Evolutionary conservation across 1,140 invertebrate species (phyloP).

Genomic region (Brachionus rubens): DNA sequence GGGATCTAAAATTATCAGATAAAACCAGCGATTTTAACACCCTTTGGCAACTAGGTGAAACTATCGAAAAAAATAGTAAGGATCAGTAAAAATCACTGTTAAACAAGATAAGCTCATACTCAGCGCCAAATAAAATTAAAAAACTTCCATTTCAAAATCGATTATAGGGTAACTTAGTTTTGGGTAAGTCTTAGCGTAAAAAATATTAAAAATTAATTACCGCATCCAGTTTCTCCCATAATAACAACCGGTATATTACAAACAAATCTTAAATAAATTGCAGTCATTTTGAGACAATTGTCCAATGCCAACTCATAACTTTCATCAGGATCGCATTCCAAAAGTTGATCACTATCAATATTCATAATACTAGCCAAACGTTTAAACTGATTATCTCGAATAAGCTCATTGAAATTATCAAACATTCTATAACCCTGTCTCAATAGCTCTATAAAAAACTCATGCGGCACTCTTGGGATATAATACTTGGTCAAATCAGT

Average conservation of each 20-base stretch:
- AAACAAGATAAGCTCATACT: no score
- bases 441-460: constrained; percentile 20
- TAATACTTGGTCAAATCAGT: not conserved
- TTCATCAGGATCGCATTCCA: not conserved
- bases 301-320: constrained; percentile 54
- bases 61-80: no score
- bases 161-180: no score
- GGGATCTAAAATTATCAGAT: no score
- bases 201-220: constrained; percentile 49
- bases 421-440: not conserved
- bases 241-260: constrained; percentile 57
- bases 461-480: not conserved
- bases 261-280: constrained; percentile 54
- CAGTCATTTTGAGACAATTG: constrained; percentile 57
- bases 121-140: no score
- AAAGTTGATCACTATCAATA: not conserved
- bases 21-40: no score
- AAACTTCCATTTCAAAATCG: no score
- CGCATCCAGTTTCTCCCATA: constrained; percentile 59
- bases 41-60: no score
- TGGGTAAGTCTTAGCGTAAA: no score
- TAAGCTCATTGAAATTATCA: constrained; percentile 14
- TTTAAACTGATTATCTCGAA: not conserved
- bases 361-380: constrained; percentile 17
- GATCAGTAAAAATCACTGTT: no score